phyloP scores from a whole-genome alignment of 2,113 vertebrate genomes.

The Psammodynastes pulverulentus region DNA sequence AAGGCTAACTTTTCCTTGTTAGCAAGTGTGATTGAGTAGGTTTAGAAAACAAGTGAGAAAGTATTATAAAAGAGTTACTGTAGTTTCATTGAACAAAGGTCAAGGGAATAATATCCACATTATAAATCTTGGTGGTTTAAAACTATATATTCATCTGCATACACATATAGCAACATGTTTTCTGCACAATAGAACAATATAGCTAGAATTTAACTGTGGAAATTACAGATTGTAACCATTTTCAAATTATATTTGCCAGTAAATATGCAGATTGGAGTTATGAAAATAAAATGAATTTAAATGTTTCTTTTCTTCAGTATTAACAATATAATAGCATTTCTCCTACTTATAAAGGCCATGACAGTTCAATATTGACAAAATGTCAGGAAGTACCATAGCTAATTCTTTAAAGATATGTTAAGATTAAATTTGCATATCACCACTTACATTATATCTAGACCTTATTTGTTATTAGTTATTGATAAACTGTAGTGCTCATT shows the following conservation, averaged over 20 bases:
- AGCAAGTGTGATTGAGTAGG: constrained; percentile 54
- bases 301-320: not conserved
- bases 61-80: constrained; percentile 49
- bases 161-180: constrained; percentile 4
- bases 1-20: constrained; percentile 71
- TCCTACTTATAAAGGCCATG: not conserved
- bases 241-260: not conserved
- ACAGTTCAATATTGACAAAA: not conserved
- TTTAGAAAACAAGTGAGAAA: constrained; percentile 56
- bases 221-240: not conserved
- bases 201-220: constrained; percentile 10
- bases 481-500: not conserved
- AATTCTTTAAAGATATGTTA: not conserved
- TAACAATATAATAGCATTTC: not conserved
- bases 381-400: not conserved
- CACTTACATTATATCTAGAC: not conserved
- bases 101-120: constrained; percentile 53
- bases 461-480: rapidly evolving
- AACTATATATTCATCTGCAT: not conserved
- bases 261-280: not conserved
- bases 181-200: no score
- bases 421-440: not conserved
- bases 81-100: constrained; percentile 64
- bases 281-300: constrained; percentile 7
- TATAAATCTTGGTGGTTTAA: constrained; percentile 35